Evolutionary conservation across 2,888 invertebrate genomes (phyloP).

Genomic region (Hipparchia semele): DNA sequence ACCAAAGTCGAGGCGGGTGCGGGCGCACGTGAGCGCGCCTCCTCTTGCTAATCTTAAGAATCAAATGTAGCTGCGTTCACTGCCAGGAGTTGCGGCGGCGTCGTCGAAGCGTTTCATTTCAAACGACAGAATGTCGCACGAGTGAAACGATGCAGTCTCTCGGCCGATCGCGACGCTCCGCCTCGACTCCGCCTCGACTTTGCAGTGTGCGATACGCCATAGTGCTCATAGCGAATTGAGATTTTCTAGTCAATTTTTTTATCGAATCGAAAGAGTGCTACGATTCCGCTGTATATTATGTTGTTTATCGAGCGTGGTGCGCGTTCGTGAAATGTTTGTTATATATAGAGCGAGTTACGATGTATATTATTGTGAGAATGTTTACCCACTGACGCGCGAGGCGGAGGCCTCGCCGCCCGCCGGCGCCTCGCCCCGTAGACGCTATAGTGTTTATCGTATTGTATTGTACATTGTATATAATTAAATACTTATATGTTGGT

Average conservation of each 20-base stretch:
- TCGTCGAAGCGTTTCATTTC: background rate
- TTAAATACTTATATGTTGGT: constrained; percentile 71
- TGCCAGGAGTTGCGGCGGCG: background rate
- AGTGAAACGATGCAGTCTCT: background rate
- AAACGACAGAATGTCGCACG: background rate
- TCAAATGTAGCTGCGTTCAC: background rate
- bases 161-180: background rate
- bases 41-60: background rate
- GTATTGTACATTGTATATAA: constrained; percentile 81
- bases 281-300: constrained; percentile 80
- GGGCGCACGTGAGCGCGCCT: background rate
- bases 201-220: constrained; percentile 36
- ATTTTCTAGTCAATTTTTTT: constrained; percentile 83
- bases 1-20: background rate
- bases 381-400: constrained; percentile 70
- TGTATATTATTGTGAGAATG: constrained; percentile 81
- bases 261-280: constrained; percentile 79
- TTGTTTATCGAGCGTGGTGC: constrained; percentile 73
- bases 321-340: constrained; percentile 75
- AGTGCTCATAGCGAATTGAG: constrained; percentile 78
- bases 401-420: constrained; percentile 61
- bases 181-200: background rate
- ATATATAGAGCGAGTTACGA: constrained; percentile 79
- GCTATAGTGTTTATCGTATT: constrained; percentile 72
- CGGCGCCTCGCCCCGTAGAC: constrained; percentile 67